phyloP scores from a whole-genome alignment of 2,113 vertebrate genomes.

The Albula goreensis region DNA sequence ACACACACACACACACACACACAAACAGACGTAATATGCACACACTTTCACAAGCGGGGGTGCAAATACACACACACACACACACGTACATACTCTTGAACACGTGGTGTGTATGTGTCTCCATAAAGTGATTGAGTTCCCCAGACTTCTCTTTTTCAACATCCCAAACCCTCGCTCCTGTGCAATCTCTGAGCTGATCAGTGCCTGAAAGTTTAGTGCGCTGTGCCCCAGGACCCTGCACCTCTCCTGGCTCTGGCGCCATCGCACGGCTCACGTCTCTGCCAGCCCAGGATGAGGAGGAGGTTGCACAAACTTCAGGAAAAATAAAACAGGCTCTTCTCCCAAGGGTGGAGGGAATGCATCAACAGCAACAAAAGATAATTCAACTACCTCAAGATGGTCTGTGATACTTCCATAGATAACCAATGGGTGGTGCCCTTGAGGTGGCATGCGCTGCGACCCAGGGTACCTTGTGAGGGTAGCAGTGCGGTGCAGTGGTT shows the following conservation, averaged over 20 bases:
- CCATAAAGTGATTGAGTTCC: neutral
- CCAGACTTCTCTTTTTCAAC: neutral
- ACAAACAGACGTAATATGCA: too few species aligned
- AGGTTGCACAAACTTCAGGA: neutral
- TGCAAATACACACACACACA: too few species aligned
- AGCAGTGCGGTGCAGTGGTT: too few species aligned
- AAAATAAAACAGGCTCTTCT: neutral
- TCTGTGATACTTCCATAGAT: neutral
- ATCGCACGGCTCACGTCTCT: neutral
- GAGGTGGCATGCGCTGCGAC: neutral
- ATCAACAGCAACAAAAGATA: neutral
- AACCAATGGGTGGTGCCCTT: neutral
- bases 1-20: too few species aligned
- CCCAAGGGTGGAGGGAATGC: neutral
- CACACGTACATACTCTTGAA: neutral
- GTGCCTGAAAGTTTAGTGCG: neutral
- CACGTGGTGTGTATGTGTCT: neutral
- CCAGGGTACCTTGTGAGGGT: neutral
- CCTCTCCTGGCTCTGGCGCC: neutral
- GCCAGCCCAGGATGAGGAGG: neutral
- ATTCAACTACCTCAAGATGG: too few species aligned
- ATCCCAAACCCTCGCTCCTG: neutral
- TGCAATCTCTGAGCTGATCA: neutral
- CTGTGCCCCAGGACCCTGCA: neutral
- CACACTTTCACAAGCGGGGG: too few species aligned